These are phyloP conservation scores for Amniataba percoides DNA, from an alignment of 2,797 vertebrate species.

Conservation along the genomic window DNA sequence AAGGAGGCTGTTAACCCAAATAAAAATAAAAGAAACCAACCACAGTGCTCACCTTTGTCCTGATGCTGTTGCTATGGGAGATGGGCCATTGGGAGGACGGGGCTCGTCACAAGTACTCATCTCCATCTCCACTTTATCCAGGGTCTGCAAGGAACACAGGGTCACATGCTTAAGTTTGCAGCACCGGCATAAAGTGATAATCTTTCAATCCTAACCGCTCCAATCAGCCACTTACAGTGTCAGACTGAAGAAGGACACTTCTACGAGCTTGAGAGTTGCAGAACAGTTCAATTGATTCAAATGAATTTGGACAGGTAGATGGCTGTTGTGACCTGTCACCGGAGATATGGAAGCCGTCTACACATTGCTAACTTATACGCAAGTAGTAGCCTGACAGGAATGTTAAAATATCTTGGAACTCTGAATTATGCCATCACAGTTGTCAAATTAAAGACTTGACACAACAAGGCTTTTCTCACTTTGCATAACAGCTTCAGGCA, in stretches of 20 bases:
- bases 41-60: slow-evolving; percentile 92
- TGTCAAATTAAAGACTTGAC: slow-evolving; percentile 1
- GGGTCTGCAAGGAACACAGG: slow-evolving; percentile 86
- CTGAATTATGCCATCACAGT: background rate
- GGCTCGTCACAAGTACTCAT: slow-evolving; percentile 99
- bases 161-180: background rate
- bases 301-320: background rate
- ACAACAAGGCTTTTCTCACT: background rate
- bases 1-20: background rate
- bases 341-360: background rate
- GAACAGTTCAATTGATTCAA: background rate
- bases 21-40: background rate
- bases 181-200: background rate
- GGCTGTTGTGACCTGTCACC: background rate
- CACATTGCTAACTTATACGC: background rate
- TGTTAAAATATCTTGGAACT: background rate
- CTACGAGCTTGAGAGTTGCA: background rate
- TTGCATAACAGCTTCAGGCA: background rate
- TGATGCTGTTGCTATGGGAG: slow-evolving; percentile 96
- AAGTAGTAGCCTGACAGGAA: background rate
- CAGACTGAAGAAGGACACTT: background rate
- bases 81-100: slow-evolving; percentile 95
- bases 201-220: background rate
- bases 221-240: too few species aligned
- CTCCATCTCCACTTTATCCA: slow-evolving; percentile 99